Base-by-base conservation (phyloP, 2,888 invertebrate species). In the Venustoraphidia nigricollis region DNA sequence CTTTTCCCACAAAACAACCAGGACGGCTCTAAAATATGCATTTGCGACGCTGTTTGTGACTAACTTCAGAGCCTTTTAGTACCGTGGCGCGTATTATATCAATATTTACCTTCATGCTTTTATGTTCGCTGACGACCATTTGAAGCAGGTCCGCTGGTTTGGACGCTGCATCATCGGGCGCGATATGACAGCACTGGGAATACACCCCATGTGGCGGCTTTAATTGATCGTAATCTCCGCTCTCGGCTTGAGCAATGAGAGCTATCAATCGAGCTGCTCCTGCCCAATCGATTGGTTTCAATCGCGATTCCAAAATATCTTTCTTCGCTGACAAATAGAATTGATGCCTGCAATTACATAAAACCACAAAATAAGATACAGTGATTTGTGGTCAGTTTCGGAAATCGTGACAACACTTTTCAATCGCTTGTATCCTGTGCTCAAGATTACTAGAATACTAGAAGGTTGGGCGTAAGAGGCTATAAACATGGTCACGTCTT, bases 301-400 rank as follows among this genome's bases (percentile, higher is more conserved):
- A 71, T 50, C 82, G 76, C 13, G 82, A 83, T 60, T 86, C 84
- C 44, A 79, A 69, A 54, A 87, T 67, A 62, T 90, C 88, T 40
- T 81, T 72, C 59, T 81, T 80, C 2, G 89, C 84, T 65, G 91
- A 86, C 54, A 88, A 76, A 63, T 87, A 92, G 67, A 91, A 91
- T 63, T 86, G 80, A 65, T 88, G 76, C 57, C 79, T 79, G 66
- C n/a, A 68, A 69, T 45, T 47, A 36, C 45, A 38, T 3, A 8
- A 38, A 8, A 38, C 4, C 38, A 9, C 38, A 13, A 1, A 8
- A 8, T 11, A 5, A 38, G n/a, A 45, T 27, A 40, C 11, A 27
- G 40, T 1, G 10, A 34, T 14, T 38, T 27, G 27, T 27, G 27
- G 5, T 27, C 27, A 3, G 27, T 27, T 27, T 5, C 27, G 27